Evolutionary conservation across 2,888 invertebrate genomes (phyloP).

Genomic region (Drosophila merina): DNA sequence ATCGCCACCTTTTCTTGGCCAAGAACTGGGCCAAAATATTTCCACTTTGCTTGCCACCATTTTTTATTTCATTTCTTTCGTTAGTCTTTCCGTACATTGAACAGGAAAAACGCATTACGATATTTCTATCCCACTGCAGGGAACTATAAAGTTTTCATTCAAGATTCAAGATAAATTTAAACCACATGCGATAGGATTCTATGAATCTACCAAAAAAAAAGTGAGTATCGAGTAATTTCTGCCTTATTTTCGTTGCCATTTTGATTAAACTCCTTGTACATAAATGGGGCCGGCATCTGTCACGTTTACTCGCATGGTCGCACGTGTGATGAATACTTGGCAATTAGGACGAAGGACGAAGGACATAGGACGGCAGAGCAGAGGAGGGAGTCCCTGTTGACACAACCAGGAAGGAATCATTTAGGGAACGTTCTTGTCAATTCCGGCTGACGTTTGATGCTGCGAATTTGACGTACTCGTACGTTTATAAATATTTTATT

Average conservation of each 20-base stretch:
- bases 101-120: slow-evolving; percentile 64
- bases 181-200: slow-evolving; percentile 1
- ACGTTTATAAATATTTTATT: slow-evolving; percentile 73
- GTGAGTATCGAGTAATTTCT: slow-evolving; percentile 7
- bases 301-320: slow-evolving; percentile 73
- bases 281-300: slow-evolving; percentile 63
- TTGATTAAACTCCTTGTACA: slow-evolving; percentile 48
- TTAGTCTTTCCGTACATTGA: slow-evolving; percentile 45
- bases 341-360: slow-evolving; percentile 66
- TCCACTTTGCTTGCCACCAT: slow-evolving; percentile 36
- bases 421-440: slow-evolving; percentile 69
- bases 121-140: slow-evolving; percentile 24
- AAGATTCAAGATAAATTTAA: slow-evolving; percentile 32
- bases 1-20: slow-evolving; percentile 35
- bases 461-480: slow-evolving; percentile 8
- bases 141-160: slow-evolving; percentile 40
- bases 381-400: slow-evolving; percentile 59
- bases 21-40: slow-evolving; percentile 42
- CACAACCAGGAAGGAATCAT: slow-evolving; percentile 73
- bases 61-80: slow-evolving; percentile 39
- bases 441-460: slow-evolving; percentile 56
- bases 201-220: slow-evolving; percentile 4
- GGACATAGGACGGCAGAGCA: too few relatives aligned
- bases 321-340: slow-evolving; percentile 78
- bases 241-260: slow-evolving; percentile 34